A percentile compares a stretch with the other conserved stretches of the same genome.
Conservation (phyloP, 2,888 invertebrate species). For the Bimastos eiseni region DNA sequence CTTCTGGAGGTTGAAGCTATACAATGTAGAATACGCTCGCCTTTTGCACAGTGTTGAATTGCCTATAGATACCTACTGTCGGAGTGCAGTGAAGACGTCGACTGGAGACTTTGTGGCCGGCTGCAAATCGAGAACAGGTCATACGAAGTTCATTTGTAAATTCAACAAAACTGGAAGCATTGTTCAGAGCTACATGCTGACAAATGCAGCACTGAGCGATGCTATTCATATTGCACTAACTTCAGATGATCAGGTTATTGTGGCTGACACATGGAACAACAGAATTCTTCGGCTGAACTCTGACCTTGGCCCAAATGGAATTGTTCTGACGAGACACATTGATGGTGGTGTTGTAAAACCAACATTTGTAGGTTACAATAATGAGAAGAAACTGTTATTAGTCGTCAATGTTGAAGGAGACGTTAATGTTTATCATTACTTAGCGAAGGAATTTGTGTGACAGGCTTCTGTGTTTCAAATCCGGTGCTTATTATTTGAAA, state of each 20-base stretch:
- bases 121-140: not conserved
- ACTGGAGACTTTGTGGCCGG: not conserved
- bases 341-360: not conserved
- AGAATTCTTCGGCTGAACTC: slow-evolving; percentile 6
- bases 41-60: not conserved
- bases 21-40: not conserved
- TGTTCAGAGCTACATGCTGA: not conserved
- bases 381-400: not conserved
- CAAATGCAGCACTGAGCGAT: not conserved
- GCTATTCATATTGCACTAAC: not conserved
- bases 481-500: no score
- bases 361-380: not conserved
- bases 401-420: not conserved
- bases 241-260: slow-evolving; percentile 13
- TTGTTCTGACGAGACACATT: not conserved
- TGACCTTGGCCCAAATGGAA: not conserved
- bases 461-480: no score
- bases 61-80: not conserved
- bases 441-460: no score
- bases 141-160: not conserved
- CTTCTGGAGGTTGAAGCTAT: not conserved
- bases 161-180: not conserved
- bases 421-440: not conserved
- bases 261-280: not conserved
- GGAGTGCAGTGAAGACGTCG: not conserved